Base-by-base conservation (phyloP, 2,113 vertebrate genomes). In the Cyprinodon tularosa region DNA sequence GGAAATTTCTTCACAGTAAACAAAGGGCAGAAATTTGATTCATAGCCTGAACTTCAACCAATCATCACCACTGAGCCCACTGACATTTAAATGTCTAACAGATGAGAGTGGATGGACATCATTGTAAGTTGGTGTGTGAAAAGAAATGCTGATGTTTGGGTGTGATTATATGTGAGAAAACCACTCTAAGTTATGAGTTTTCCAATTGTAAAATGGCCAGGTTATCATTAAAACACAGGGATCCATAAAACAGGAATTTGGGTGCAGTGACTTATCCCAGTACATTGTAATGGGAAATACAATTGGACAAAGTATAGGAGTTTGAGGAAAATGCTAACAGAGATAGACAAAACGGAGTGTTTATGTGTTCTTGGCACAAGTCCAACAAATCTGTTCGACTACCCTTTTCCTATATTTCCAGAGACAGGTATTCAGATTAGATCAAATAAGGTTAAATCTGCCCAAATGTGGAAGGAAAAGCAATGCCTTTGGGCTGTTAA, bases 361-460 rank as follows among this genome's bases (percentile, higher is more conserved):
- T 65, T 70, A 84, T 84, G 75, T 50, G 69, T 82, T 86, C 86
- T 70, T 71, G 86, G 86, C 80, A 64, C 20, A 66, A 40, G 62
- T 72, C 81, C 85, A 89, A 60, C 8, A 40, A 69, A 69, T 69
- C 20, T 63, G 66, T 77, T 76, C 71, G 78, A 77, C 87, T 72
- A 70, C 66, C 67, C 36, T 80, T 13, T 48, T 70, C 57, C 20
- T 8, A 37, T 11, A 74, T 77, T 75, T 76, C 38, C 36, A 63
- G 39, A 82, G 81, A 71, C 66, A 74, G 66, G 53, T 64, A 53
- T 84, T 78, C 70, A 75, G 77, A 82, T 82, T 39, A 73, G 67
- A 79, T 77, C 77, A 84, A 88, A 80, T 66, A 62, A 85, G 82
- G 79, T 83, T 82, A 87, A 87, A 77, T 82, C 62, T 72, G 76